These are phyloP conservation scores for Eriosoma lanigerum DNA, from an alignment of 1,140 invertebrate species.

Conservation along the genomic window DNA sequence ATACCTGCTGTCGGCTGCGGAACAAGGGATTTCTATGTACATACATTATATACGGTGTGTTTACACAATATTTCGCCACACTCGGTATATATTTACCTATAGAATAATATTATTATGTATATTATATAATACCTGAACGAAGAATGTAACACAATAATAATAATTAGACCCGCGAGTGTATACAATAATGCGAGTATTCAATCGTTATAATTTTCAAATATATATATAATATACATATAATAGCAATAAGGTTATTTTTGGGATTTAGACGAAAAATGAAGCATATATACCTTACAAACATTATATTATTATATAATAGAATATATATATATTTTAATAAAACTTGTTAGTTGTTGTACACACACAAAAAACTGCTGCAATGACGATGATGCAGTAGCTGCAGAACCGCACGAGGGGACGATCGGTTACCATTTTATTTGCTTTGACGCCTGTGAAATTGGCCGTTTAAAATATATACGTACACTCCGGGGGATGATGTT, in stretches of 20 bases:
- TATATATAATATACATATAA: background rate
- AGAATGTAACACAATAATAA: background rate
- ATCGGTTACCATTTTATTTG: constrained; percentile 50
- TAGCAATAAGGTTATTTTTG: background rate
- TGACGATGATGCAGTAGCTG: no score
- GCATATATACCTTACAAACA: no score
- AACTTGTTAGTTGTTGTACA: no score
- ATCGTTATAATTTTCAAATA: background rate
- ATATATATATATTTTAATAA: no score
- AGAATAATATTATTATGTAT: no score
- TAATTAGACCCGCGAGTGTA: background rate
- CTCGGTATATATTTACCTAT: background rate
- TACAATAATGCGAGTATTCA: background rate
- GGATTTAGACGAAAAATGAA: background rate
- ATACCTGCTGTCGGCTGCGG: no score
- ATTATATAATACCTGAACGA: background rate
- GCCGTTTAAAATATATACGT: constrained; percentile 43
- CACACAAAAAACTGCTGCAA: no score
- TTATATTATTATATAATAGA: no score
- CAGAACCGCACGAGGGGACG: background rate
- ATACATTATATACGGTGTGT: no score
- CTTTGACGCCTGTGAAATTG: constrained; percentile 52
- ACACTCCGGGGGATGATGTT: constrained; percentile 47
- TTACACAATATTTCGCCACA: background rate
- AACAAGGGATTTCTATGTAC: no score